Evolutionary conservation across 2,888 invertebrate genomes (phyloP).

Genomic region (Oscheius sp.): DNA sequence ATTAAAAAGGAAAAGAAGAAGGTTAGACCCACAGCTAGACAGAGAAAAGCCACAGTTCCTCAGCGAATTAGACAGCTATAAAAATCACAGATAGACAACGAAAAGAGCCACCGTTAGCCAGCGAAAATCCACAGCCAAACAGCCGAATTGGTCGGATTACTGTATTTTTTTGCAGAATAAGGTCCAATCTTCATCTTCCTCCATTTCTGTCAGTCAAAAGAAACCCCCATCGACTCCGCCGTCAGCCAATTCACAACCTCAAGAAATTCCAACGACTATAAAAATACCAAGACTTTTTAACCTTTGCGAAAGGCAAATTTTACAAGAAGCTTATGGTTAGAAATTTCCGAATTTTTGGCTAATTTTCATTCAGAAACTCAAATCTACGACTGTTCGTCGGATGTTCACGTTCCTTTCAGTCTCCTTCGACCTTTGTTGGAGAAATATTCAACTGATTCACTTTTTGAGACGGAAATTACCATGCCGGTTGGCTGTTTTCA

Average conservation of each 20-base stretch:
- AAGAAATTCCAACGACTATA: neutral
- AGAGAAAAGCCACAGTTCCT: too few species aligned
- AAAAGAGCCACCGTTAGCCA: too few species aligned
- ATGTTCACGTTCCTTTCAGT: slow-evolving; percentile 5
- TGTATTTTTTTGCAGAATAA: neutral
- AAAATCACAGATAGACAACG: too few species aligned
- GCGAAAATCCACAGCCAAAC: too few species aligned
- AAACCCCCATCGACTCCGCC: neutral
- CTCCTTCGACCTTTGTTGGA: slow-evolving; percentile 1
- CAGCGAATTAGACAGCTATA: too few species aligned
- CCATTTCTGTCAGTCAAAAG: neutral
- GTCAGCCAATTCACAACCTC: too few species aligned
- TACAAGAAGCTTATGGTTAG: neutral
- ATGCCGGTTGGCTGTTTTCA: slow-evolving; percentile 10
- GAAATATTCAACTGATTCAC: neutral
- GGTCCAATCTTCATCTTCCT: neutral
- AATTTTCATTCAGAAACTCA: neutral
- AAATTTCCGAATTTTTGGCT: neutral
- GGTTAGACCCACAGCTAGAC: too few species aligned
- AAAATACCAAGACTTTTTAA: slow-evolving; percentile 13
- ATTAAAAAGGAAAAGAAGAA: neutral
- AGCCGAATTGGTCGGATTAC: neutral
- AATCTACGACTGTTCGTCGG: too few species aligned
- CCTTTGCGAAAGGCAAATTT: neutral
- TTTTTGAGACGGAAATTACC: neutral